phyloP scores from a whole-genome alignment of 2,888 invertebrate species.

The Synanthedon tipuliformis region DNA sequence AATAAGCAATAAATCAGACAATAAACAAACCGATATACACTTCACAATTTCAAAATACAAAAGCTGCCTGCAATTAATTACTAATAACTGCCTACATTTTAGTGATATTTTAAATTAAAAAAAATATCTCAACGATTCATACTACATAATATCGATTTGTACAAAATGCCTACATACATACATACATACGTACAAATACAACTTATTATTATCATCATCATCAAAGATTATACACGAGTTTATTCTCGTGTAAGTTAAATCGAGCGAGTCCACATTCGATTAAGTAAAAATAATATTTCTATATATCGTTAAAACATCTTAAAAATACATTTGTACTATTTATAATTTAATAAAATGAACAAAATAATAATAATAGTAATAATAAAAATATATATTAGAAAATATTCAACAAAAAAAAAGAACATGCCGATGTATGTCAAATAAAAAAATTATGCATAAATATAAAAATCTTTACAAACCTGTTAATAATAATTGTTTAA shows the following conservation, averaged over 20 bases:
- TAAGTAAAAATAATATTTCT: constrained; percentile 24
- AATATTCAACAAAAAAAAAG: too few relatives aligned
- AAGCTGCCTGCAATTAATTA: constrained; percentile 37
- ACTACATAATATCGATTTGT: constrained; percentile 45
- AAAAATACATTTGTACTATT: constrained; percentile 64
- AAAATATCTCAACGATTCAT: constrained; percentile 50
- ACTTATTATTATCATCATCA: constrained; percentile 12
- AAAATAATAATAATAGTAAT: constrained; percentile 20
- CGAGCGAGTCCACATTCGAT: constrained; percentile 18
- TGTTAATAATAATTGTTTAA: constrained; percentile 4
- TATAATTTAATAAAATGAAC: constrained; percentile 42
- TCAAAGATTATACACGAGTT: constrained; percentile 31
- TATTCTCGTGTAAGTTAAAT: constrained; percentile 35
- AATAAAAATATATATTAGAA: constrained; percentile 30
- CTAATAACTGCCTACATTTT: constrained; percentile 28
- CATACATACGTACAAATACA: constrained; percentile 20
- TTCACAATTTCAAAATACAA: constrained; percentile 41
- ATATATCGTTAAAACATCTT: constrained; percentile 27
- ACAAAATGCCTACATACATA: constrained; percentile 33
- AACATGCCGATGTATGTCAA: constrained; percentile 19
- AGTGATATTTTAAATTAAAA: constrained; percentile 27
- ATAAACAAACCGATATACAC: constrained; percentile 14
- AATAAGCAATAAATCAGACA: too few relatives aligned
- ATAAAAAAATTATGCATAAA: constrained; percentile 11
- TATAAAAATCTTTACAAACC: constrained; percentile 22